Base-by-base conservation (phyloP, 2,888 invertebrate genomes). In the Nemoura dubitans region DNA sequence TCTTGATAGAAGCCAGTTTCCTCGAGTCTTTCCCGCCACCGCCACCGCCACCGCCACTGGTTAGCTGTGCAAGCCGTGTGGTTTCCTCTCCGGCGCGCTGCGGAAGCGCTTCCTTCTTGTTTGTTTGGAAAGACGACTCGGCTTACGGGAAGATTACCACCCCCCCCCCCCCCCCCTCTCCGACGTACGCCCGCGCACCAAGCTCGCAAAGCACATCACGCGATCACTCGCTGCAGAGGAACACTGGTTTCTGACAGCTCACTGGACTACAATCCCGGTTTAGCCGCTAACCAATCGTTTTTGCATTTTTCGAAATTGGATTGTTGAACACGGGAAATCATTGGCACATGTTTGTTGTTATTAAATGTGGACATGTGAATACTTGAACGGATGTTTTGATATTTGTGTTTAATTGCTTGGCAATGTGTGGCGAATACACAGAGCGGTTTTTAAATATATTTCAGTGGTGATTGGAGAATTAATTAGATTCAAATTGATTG, bases 391-490 rank as follows among this genome's bases (percentile, higher is more conserved):
- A 59, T 21, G 21, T 21, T 21, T 59, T 21, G 59, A 7, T 59
- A 59, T 59, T 59, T 59, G 59, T 59, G 3, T 59, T 59, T 59
- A 59, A 59, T 59, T 59, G 21, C 59, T 3, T 1, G 59, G 59
- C 21, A 59, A 1, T 59, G 59, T 21, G 21, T 7, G 59, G 2
- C 6, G 16, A 59, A 36, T n/a, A n/a, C n/a, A 36, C 10, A 36
- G 10, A 29, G 78, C 27, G 0, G 78, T 25, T 78, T 78, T 14
- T 26, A 78, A 77, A 78, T 78, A 26, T 78, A 6, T 36, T 36
- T 78, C 16, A 78, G 10, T 78, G 16, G 7, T 78, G 28, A 78
- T 78, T 78, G 78, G 26, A 78, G 29, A 78, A 27, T 78, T 78
- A 78, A 78, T 78, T 78, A 78, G 14, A 26, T 28, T 78, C 0